Evolutionary conservation across 2,888 invertebrate species (phyloP).

Genomic region (Leptogaster cylindrica): DNA sequence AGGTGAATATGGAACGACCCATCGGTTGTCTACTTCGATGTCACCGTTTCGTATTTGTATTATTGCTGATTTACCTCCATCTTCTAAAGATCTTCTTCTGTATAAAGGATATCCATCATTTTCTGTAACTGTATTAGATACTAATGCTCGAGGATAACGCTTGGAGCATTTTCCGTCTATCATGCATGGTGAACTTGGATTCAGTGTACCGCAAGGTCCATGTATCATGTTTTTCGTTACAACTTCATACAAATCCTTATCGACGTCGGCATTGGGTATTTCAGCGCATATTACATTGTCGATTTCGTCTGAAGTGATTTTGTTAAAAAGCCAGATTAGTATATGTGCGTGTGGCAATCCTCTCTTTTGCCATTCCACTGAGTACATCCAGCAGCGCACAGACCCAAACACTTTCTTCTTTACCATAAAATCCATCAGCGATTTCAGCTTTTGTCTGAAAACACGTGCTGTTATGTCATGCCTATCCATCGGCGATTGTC

Average conservation of each 20-base stretch:
- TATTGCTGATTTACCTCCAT: slow-evolving; percentile 42
- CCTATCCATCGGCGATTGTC: slow-evolving; percentile 52
- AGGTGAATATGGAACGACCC: slow-evolving; percentile 56
- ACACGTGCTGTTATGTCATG: slow-evolving; percentile 47
- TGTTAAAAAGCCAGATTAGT: slow-evolving; percentile 46
- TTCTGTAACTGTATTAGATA: slow-evolving; percentile 51
- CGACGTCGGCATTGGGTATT: slow-evolving; percentile 42
- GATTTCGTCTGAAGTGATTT: slow-evolving; percentile 47
- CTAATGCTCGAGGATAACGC: slow-evolving; percentile 50
- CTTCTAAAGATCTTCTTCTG: slow-evolving; percentile 45
- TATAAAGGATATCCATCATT: slow-evolving; percentile 54
- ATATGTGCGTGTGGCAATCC: slow-evolving; percentile 50
- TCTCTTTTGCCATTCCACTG: slow-evolving; percentile 40
- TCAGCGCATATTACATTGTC: slow-evolving; percentile 35
- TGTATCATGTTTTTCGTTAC: slow-evolving; percentile 53
- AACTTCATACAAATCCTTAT: slow-evolving; percentile 51
- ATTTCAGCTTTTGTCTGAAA: slow-evolving; percentile 46
- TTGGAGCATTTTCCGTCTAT: slow-evolving; percentile 54
- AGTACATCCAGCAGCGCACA: slow-evolving; percentile 52
- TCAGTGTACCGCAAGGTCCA: slow-evolving; percentile 55
- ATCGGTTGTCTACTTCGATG: slow-evolving; percentile 53
- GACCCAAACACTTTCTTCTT: slow-evolving; percentile 46
- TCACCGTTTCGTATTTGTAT: slow-evolving; percentile 42
- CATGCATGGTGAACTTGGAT: slow-evolving; percentile 57
- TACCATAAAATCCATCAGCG: slow-evolving; percentile 38